These are phyloP conservation scores for Falcaria lacertinaria DNA, from an alignment of 2,888 invertebrate species.

Conservation along the genomic window DNA sequence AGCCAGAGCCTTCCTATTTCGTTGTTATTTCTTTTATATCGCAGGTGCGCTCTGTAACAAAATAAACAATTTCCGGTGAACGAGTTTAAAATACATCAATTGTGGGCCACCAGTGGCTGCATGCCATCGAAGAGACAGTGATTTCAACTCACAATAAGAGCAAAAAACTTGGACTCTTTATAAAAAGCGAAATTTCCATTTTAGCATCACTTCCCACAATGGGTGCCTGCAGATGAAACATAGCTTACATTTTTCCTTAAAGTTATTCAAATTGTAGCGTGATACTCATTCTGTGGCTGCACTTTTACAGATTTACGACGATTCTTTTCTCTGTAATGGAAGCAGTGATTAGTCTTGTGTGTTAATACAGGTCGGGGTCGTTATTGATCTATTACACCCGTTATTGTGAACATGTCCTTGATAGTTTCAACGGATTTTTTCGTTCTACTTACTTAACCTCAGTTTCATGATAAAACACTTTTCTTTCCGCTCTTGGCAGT, in stretches of 20 bases:
- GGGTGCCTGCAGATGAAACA: background rate
- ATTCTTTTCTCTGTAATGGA: too few species aligned
- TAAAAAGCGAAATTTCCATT: background rate
- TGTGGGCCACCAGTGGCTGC: slow-evolving; percentile 21
- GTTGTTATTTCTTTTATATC: slow-evolving; percentile 31
- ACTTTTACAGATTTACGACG: too few species aligned
- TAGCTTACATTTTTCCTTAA: too few species aligned
- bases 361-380: slow-evolving; percentile 11
- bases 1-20: slow-evolving; percentile 7
- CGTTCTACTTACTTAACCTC: slow-evolving; percentile 16
- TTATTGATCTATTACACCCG: slow-evolving; percentile 11
- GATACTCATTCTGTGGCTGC: too few species aligned
- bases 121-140: slow-evolving; percentile 9
- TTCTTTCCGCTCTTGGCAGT: slow-evolving; percentile 28
- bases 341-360: too few species aligned
- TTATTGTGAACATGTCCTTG: slow-evolving; percentile 16
- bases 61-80: slow-evolving; percentile 51
- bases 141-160: slow-evolving; percentile 2
- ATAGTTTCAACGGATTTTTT: slow-evolving; percentile 18
- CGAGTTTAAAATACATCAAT: slow-evolving; percentile 39
- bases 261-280: too few species aligned
- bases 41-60: slow-evolving; percentile 45
- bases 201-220: background rate
- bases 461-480: slow-evolving; percentile 24
- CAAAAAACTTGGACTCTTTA: background rate